Percentiles rank a stretch among this genome's conserved stretches.
Evolutionary conservation across 2,797 vertebrate genomes (phyloP).

Genomic region (Fundulus diaphanus): DNA sequence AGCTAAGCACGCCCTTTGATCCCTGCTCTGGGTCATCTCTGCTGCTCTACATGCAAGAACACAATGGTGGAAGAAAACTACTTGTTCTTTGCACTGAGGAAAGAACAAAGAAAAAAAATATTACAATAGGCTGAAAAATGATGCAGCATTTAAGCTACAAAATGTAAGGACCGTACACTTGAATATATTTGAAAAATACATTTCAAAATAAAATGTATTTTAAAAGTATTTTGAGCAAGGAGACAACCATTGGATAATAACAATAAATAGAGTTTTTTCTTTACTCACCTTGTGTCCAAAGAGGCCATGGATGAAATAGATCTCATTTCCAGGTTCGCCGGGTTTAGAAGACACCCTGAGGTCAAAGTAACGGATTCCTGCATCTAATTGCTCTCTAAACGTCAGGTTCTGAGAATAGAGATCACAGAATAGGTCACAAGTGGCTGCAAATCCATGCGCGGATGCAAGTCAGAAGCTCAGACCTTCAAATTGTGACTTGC

Average conservation of each 20-base stretch:
- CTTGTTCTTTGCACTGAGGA: neutral
- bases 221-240: neutral
- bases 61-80: neutral
- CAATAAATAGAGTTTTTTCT: neutral
- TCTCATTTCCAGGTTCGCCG: constrained; percentile 86
- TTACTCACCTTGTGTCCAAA: constrained; percentile 89
- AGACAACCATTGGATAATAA: neutral
- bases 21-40: constrained; percentile 2
- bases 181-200: neutral
- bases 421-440: constrained; percentile 3
- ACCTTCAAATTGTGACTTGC: neutral
- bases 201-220: no score
- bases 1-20: constrained; percentile 30
- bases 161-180: neutral
- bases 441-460: neutral
- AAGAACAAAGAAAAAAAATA: neutral
- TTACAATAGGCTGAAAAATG: neutral
- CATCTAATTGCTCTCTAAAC: constrained; percentile 94
- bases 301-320: constrained; percentile 96
- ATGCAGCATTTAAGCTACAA: neutral
- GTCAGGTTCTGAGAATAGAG: constrained; percentile 82
- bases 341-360: constrained; percentile 96
- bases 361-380: constrained; percentile 97
- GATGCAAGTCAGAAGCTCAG: neutral
- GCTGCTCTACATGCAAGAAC: constrained; percentile 4